phyloP scores from a whole-genome alignment of 2,888 invertebrate genomes.

The Amiota mariae region DNA sequence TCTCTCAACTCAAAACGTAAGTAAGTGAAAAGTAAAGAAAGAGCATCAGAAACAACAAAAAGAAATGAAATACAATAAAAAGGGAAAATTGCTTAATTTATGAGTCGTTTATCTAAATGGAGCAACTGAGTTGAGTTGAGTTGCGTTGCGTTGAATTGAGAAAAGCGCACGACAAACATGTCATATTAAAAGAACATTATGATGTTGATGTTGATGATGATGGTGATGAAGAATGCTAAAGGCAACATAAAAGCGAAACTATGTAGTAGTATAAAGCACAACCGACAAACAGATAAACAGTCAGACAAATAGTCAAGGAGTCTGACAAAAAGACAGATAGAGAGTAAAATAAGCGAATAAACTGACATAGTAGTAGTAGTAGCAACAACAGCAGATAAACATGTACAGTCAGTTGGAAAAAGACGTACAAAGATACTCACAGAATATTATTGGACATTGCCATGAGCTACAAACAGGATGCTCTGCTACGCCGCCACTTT shows the following conservation, averaged over 20 bases:
- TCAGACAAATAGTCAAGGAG: background rate
- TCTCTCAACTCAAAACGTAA: background rate
- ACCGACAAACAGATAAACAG: constrained; percentile 1
- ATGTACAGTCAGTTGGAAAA: too few species aligned
- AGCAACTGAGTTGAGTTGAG: constrained; percentile 38
- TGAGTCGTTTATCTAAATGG: constrained; percentile 67
- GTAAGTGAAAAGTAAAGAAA: constrained; percentile 29
- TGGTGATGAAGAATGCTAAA: too few species aligned
- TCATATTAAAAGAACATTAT: too few species aligned
- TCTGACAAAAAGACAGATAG: background rate
- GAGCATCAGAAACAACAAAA: constrained; percentile 5
- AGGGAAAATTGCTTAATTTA: constrained; percentile 64
- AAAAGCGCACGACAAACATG: too few species aligned
- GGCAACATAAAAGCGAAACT: too few species aligned
- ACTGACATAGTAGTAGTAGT: too few species aligned
- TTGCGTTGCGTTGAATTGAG: background rate
- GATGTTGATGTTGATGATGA: too few species aligned
- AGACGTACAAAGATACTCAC: too few species aligned
- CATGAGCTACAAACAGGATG: constrained; percentile 8
- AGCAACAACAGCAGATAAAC: too few species aligned
- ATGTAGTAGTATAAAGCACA: too few species aligned
- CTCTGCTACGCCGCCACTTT: too few species aligned
- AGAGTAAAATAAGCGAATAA: background rate
- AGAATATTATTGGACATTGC: background rate
- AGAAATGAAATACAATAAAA: constrained; percentile 45